Evolutionary conservation across 2,113 vertebrate genomes (phyloP).

Genomic region (Scophthalmus maximus): DNA sequence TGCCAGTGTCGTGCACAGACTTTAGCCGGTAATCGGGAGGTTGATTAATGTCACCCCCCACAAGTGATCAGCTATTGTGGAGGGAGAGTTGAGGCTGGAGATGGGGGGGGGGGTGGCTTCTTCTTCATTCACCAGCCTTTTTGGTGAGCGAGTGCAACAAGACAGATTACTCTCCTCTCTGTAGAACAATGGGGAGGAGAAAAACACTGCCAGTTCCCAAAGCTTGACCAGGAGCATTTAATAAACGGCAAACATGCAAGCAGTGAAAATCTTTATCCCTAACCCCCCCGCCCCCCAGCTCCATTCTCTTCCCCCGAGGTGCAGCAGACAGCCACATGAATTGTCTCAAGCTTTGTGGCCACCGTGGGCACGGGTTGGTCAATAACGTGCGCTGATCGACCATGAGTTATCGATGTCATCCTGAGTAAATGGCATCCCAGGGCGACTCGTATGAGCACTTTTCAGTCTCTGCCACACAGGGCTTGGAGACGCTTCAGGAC

Average conservation of each 20-base stretch:
- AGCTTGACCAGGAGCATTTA: constrained; percentile 55
- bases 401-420: constrained; percentile 63
- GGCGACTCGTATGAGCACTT: constrained; percentile 62
- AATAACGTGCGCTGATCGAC: constrained; percentile 45
- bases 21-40: constrained; percentile 48
- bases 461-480: constrained; percentile 37
- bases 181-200: constrained; percentile 64
- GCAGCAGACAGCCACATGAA: constrained; percentile 25
- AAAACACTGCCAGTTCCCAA: constrained; percentile 39
- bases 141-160: constrained; percentile 52
- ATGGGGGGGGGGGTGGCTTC: constrained; percentile 34
- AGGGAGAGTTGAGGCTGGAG: constrained; percentile 37
- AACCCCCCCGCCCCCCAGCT: constrained; percentile 39
- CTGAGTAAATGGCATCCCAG: constrained; percentile 57
- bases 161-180: constrained; percentile 60
- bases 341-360: constrained; percentile 43
- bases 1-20: constrained; percentile 18
- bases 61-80: constrained; percentile 71
- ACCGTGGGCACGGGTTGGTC: constrained; percentile 48
- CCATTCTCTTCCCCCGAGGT: constrained; percentile 27
- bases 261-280: constrained; percentile 45
- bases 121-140: background rate
- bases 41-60: constrained; percentile 71
- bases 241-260: constrained; percentile 56
- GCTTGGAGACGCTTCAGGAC: constrained; percentile 61